Evolutionary conservation across 2,113 vertebrate genomes (phyloP), one percentile per base, ranked within the genome.

Genomic region (Opisthocomus hoazin): DNA sequence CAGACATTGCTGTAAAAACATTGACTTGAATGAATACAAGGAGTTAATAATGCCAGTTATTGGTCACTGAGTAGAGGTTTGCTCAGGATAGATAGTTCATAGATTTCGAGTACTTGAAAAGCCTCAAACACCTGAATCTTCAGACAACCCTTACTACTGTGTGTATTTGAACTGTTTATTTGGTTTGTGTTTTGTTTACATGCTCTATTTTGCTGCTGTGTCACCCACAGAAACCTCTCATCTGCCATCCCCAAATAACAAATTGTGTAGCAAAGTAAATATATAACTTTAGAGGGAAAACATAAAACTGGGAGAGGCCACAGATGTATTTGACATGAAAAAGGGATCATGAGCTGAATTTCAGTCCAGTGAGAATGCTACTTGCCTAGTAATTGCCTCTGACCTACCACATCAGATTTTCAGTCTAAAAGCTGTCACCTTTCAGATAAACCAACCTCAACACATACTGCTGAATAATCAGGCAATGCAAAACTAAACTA

Each of bases 81-180:
- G 79, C 71, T 92, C 48, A 37, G 89, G 32, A 71, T 21, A 51
- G 56, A 10, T 11, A 51, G 41, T 61, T 53, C 56, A 19, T 15
- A 20, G 64, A 22, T n/a, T 56, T 29, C 22, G 43, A 37, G 70
- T 60, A 1, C 56, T 56, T 86, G 86, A n/a, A 70, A 41, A 61
- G 12, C 41, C 60, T 74, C 41, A 54, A 70, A 78, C 0, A 1
- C 45, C 64, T 66, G 54, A 85, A 0, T 71, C 70, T 50, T 37
- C 19, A 51, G 71, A 19, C 56, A 87, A 5, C 17, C 24, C 24
- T 48, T 7, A 41, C 48, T 16, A 54, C 41, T 36, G 34, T 15
- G 36, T 29, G 41, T 57, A 2, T 83, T 91, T 77, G 80, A 80
- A 34, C 58, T 70, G 60, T 81, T 89, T 89, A 32, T 84, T 94